Percentiles rank a stretch among this genome's conserved stretches.
phyloP scores from a whole-genome alignment of 2,113 vertebrate genomes.

The Cebus imitator region DNA sequence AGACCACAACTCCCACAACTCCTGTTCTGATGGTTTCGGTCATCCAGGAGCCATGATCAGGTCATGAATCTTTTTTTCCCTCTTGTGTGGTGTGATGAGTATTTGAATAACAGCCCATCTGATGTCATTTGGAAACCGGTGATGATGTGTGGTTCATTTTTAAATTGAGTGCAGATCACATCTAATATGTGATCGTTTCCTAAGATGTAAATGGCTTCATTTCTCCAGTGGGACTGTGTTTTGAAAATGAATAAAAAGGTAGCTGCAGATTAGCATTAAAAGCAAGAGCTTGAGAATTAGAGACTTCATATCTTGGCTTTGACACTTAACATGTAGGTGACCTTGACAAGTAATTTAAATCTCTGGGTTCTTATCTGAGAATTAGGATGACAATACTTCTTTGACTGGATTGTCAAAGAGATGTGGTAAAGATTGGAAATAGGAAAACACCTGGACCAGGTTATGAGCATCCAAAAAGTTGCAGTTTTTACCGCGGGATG shows the following conservation, averaged over 20 bases:
- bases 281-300: background rate
- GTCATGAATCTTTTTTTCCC: background rate
- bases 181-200: background rate
- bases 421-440: background rate
- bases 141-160: background rate
- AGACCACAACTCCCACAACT: background rate
- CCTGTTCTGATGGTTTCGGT: background rate
- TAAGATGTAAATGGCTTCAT: background rate
- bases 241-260: background rate
- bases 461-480: background rate
- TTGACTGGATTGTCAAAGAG: background rate
- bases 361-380: background rate
- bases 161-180: background rate
- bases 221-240: background rate
- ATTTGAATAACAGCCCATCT: background rate
- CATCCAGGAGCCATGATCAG: background rate
- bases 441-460: background rate
- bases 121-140: slow-evolving; percentile 29
- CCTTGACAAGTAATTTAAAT: background rate
- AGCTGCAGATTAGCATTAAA: background rate
- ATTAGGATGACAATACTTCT: background rate
- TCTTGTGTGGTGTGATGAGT: rapidly evolving
- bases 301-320: background rate
- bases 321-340: background rate
- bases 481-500: background rate